Evolutionary conservation across 2,113 vertebrate species (phyloP), one percentile per base, ranked within the genome.

Genomic region (Mobula birostris): DNA sequence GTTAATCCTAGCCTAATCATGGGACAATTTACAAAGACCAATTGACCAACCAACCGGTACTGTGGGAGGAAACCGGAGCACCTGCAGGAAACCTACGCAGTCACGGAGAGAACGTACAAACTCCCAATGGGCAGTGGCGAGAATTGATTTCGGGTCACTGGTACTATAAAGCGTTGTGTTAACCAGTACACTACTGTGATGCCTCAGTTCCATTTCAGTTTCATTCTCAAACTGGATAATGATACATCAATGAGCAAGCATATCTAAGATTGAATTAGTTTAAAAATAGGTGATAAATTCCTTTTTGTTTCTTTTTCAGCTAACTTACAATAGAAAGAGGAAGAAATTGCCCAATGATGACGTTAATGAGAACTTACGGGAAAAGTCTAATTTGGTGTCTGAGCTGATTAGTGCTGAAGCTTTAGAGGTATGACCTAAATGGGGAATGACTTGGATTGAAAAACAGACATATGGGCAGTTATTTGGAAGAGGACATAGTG

Each of bases 361-460:
- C 93, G 95, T 96, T 94, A 97, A 95, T 74, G 96, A 97, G 94
- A 96, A 97, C 93, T 97, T 98, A 95, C 97, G 96, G 94, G 97
- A 97, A 24, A 96, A 95, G 0, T 96, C 87, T 95, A 96, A 97
- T 94, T 96, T 96, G 95, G 96, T 97, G 21, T 96, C 95, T 94
- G 96, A 95, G 94, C 95, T 98, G 83, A 95, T 97, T 94, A 97
- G 96, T 94, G 96, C 96, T 90, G 96, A 97, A 94, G 95, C 95
- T 0, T 40, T 97, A 94, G 97, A 98, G 97, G 97, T 98, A 96
- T 91, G 72, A 94, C 14, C 94, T 27, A 79, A 78, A 19, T 27
- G 24, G 36, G 32, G 56, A 21, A 40, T 61, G 29, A 94, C 66
- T 94, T 77, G 0, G 12, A 17, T 21, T 32, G 61, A 90, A 48